Percentiles rank a stretch among this genome's conserved stretches.
phyloP scores from a whole-genome alignment of 35 echinoderm and acorn worm genomes.

The Eucidaris tribuloides region DNA sequence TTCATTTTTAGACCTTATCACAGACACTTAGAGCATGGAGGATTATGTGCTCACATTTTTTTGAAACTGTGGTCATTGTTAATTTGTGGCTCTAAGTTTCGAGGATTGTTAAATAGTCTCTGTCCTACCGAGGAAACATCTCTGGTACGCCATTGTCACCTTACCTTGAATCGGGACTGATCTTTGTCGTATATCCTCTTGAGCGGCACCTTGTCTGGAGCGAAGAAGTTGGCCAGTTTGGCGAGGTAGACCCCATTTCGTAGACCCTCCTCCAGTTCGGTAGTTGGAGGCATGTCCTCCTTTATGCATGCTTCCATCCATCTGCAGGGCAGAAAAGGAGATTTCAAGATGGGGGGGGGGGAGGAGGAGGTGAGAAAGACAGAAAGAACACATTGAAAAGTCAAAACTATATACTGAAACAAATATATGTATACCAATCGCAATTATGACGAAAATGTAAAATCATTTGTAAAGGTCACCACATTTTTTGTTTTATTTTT shows the following conservation, averaged over 20 bases:
- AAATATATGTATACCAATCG: background rate
- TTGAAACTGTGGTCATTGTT: too few species aligned
- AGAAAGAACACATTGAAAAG: background rate
- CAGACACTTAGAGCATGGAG: too few species aligned
- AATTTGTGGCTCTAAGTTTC: too few species aligned
- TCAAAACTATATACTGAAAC: background rate
- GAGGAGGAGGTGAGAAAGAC: background rate
- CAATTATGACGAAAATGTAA: background rate
- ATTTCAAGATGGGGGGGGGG: background rate
- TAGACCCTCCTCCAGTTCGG: constrained; percentile 86
- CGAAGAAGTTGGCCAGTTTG: constrained; percentile 91
- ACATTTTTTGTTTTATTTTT: background rate
- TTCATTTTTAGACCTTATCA: too few species aligned
- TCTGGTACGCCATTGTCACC: too few species aligned
- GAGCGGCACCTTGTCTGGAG: constrained; percentile 84
- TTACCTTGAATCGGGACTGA: constrained; percentile 84
- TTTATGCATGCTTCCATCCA: constrained; percentile 97
- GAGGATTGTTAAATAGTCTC: too few species aligned
- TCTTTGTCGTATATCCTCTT: constrained; percentile 97
- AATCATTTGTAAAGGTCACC: background rate
- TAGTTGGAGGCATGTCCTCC: constrained; percentile 85
- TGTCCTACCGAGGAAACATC: too few species aligned
- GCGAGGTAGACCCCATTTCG: constrained; percentile 93
- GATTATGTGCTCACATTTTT: too few species aligned
- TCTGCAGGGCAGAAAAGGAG: too few species aligned